phyloP scores from a whole-genome alignment of 2,113 vertebrate genomes.

The Globicephala melas region DNA sequence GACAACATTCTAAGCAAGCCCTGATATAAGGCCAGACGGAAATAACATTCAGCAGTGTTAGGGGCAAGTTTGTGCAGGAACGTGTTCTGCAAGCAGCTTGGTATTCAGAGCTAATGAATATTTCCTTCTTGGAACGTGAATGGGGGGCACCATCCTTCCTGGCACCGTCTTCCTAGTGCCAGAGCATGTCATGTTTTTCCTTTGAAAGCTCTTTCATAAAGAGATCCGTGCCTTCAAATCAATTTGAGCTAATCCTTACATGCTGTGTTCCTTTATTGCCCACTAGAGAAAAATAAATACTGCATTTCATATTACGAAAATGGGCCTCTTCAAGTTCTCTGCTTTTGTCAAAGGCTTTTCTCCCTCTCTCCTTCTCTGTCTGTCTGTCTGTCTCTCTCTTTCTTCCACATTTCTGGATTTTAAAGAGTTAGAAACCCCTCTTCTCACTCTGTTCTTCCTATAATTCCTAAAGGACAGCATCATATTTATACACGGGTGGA shows the following conservation, averaged over 20 bases:
- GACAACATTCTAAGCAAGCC: not conserved
- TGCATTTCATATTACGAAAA: constrained; percentile 34
- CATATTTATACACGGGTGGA: not conserved
- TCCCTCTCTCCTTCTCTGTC: not conserved
- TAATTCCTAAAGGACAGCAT: not conserved
- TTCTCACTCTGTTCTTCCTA: not conserved
- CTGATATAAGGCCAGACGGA: constrained; percentile 25
- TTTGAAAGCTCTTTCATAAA: constrained; percentile 65
- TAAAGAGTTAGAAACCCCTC: not conserved
- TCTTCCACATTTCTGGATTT: not conserved
- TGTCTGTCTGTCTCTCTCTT: not conserved
- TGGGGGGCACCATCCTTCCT: constrained; percentile 56
- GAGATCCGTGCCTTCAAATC: not conserved
- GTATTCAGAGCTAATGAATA: constrained; percentile 63
- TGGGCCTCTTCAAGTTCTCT: not conserved
- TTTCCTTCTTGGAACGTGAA: constrained; percentile 63
- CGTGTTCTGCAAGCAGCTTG: constrained; percentile 67
- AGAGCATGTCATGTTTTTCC: constrained; percentile 57
- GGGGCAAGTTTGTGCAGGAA: not conserved
- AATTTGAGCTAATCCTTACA: constrained; percentile 52
- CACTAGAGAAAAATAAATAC: constrained; percentile 15
- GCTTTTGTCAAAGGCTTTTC: not conserved
- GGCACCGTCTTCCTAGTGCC: constrained; percentile 62
- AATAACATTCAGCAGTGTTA: constrained; percentile 5
- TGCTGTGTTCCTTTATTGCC: not conserved